These are phyloP conservation scores for Phalacrocorax aristotelis DNA, from an alignment of 2,113 vertebrate species.

Conservation along the genomic window DNA sequence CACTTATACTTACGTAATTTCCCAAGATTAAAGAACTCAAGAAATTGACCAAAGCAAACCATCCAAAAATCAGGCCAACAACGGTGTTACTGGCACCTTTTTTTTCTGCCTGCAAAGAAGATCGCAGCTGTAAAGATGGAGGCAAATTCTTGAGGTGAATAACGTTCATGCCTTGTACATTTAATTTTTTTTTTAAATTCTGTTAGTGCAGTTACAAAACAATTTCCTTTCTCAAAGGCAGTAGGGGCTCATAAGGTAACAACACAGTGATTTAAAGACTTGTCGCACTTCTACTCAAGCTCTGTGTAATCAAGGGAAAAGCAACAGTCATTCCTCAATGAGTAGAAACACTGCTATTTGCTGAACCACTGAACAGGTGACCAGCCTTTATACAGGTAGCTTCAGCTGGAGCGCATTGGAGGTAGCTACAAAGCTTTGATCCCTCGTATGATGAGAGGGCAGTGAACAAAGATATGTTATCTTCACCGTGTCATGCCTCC, in stretches of 20 bases:
- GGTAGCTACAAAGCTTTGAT: background rate
- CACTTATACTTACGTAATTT: constrained; percentile 87
- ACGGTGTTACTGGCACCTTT: constrained; percentile 87
- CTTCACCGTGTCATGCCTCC: background rate
- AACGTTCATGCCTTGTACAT: background rate
- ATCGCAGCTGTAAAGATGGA: background rate
- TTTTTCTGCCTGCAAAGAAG: constrained; percentile 81
- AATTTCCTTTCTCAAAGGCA: background rate
- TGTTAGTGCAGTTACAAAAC: background rate
- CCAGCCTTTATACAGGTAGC: background rate
- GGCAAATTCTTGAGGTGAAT: background rate
- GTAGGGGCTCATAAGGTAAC: background rate
- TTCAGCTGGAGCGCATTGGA: background rate
- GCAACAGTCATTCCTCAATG: background rate
- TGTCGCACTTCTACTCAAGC: background rate
- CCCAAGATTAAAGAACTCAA: constrained; percentile 84
- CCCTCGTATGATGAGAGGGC: rapidly evolving
- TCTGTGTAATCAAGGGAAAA: background rate
- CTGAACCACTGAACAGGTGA: background rate
- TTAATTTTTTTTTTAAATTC: background rate
- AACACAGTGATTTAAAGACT: background rate
- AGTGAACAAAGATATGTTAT: background rate
- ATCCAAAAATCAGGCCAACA: constrained; percentile 92
- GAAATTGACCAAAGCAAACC: constrained; percentile 87
- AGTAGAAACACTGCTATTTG: background rate